Percentiles rank a stretch among this genome's conserved stretches.
These are phyloP conservation scores for Hypsopygia costalis DNA, from an alignment of 2,888 invertebrate species.

Conservation along the genomic window DNA sequence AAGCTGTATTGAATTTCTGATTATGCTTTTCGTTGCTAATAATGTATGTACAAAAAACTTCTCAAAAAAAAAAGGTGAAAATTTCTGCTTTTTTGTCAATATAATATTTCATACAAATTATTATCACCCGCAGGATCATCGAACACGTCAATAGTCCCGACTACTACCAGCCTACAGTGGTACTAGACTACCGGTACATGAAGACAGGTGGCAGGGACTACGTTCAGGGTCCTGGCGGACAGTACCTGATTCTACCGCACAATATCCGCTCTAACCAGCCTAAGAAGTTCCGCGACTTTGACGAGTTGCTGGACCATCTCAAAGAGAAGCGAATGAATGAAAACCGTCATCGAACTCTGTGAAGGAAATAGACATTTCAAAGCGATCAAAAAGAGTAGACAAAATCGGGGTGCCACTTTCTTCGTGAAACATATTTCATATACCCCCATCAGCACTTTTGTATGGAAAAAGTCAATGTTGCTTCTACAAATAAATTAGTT, in stretches of 20 bases:
- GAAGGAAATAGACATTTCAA: no score
- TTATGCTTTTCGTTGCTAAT: no score
- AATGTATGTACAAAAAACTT: no score
- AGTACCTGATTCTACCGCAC: constrained; percentile 57
- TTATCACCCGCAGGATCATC: constrained; percentile 43
- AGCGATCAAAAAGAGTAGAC: no score
- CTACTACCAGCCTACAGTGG: constrained; percentile 54
- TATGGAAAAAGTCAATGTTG: no score
- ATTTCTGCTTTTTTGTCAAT: no score
- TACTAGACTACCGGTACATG: constrained; percentile 63
- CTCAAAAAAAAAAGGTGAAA: no score
- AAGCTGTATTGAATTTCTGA: no score
- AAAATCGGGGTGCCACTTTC: no score
- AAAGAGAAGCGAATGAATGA: constrained; percentile 28
- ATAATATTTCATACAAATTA: neutral
- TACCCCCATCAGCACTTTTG: no score
- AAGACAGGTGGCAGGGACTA: constrained; percentile 64
- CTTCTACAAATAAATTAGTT: no score
- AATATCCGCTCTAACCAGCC: constrained; percentile 36
- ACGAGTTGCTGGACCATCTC: constrained; percentile 53
- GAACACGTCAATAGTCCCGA: constrained; percentile 53
- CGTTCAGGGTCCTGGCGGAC: constrained; percentile 58
- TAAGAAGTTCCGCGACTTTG: constrained; percentile 50
- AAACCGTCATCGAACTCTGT: neutral
- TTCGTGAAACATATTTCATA: no score